Base-by-base conservation (phyloP, 2,888 invertebrate genomes). In the Cephus pygmeus region DNA sequence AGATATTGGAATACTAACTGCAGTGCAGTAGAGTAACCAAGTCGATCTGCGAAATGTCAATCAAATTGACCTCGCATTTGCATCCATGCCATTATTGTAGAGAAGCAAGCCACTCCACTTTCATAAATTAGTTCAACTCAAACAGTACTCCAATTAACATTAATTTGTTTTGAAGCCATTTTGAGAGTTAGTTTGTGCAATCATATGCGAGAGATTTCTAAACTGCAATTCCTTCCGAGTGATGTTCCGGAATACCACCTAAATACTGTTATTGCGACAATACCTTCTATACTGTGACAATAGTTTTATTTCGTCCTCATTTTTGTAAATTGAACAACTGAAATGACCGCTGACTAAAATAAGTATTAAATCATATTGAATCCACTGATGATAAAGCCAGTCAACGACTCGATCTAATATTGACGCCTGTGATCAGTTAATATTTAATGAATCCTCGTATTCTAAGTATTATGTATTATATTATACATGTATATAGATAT, bases 61-160 rank as follows among this genome's bases (percentile, higher is more conserved):
- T 73, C 79, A n/a, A 80, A 81, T 80, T 83, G 81, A 84, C 83
- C 82, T 81, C 56, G 73, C 71, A 82, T 79, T 82, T 81, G 80
- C 80, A 81, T 81, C 78, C 71, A 33, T 69, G 75, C 75, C 73
- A 80, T 77, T 77, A 77, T 81, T 80, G 79, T 76, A 74, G 34
- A 71, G 73, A 69, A 68, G 69, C 68, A 78, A 68, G 35, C 36
- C 73, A 76, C 75, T 76, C 56, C 34, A 75, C 75, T 36, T 12
- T 34, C 31, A 31, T 31, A 34, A 34, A 12, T 71, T 33, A 71
- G 33, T 15, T 71, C 34, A 71, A 71, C 34, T 71, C 71, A 71
- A 31, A 34, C 31, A 11, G 33, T 12, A 33, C 31, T 71, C 23
- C 56, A 56, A 56, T 56, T 56, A 56, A 56, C 56, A 56, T 56